phyloP scores from a whole-genome alignment of 2,797 vertebrate genomes.

The Lagodon rhomboides region DNA sequence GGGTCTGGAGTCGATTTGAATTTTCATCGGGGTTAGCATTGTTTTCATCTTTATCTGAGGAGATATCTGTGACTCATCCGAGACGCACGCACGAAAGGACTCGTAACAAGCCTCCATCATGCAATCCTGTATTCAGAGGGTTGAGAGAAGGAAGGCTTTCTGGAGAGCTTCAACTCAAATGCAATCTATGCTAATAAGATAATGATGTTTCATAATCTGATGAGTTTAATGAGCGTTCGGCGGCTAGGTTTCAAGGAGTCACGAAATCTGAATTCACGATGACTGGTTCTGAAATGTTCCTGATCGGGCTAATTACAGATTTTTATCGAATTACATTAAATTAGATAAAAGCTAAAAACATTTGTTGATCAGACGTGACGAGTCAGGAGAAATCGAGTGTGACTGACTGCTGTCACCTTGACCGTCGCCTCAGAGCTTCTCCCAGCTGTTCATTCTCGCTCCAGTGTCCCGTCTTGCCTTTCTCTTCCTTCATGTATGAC shows the following conservation, averaged over 20 bases:
- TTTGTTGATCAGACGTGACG: slow-evolving; percentile 16
- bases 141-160: slow-evolving; percentile 22
- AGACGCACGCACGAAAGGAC: slow-evolving; percentile 37
- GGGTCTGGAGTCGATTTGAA: slow-evolving; percentile 46
- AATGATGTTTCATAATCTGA: slow-evolving; percentile 40
- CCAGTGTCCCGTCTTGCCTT: slow-evolving; percentile 7
- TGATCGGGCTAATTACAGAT: slow-evolving; percentile 1
- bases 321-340: slow-evolving; percentile 16
- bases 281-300: slow-evolving; percentile 6
- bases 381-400: neutral
- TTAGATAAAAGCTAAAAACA: slow-evolving; percentile 20
- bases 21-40: slow-evolving; percentile 55
- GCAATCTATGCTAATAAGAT: slow-evolving; percentile 42
- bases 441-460: slow-evolving; percentile 25
- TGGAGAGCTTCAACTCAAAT: slow-evolving; percentile 16
- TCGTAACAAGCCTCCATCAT: slow-evolving; percentile 29
- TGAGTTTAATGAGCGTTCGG: slow-evolving; percentile 49
- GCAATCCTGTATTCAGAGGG: slow-evolving; percentile 3
- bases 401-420: slow-evolving; percentile 23
- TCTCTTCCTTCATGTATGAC: slow-evolving; percentile 8
- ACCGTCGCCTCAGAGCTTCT: slow-evolving; percentile 20
- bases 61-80: slow-evolving; percentile 70
- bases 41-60: slow-evolving; percentile 60
- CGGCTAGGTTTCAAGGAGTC: slow-evolving; percentile 30
- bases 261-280: slow-evolving; percentile 5